Conservation (phyloP, 2,888 invertebrate genomes). For the Conchocele bisecta region DNA sequence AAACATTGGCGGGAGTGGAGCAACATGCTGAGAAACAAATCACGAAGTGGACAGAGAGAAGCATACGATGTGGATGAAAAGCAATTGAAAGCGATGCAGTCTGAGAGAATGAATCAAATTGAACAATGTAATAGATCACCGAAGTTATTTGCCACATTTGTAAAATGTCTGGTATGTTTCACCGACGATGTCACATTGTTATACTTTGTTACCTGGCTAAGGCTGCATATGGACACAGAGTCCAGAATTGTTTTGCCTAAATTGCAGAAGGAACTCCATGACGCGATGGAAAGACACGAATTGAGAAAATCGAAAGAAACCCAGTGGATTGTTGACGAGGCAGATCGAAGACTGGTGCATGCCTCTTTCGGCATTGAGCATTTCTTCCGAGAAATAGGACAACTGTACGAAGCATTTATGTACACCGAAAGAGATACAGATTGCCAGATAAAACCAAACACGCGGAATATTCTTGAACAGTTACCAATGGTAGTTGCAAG, state of each 20-base stretch:
- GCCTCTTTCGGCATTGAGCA: conserved; percentile 29
- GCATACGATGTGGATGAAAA: background rate
- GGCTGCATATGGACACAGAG: background rate
- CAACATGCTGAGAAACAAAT: background rate
- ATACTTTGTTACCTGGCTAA: background rate
- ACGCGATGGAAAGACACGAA: background rate
- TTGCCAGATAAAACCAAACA: background rate
- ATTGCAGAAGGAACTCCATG: background rate
- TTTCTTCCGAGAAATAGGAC: conserved; percentile 33
- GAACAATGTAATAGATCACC: background rate
- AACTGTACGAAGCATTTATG: conserved; percentile 26
- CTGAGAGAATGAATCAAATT: background rate
- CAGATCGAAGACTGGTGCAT: background rate
- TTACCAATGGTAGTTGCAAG: conserved; percentile 20
- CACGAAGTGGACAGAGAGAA: background rate
- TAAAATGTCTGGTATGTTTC: background rate
- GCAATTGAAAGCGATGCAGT: background rate
- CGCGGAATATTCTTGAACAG: background rate
- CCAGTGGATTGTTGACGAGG: background rate
- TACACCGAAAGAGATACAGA: background rate
- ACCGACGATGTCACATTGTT: background rate
- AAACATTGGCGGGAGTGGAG: background rate
- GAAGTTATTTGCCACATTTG: background rate
- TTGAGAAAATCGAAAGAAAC: background rate
- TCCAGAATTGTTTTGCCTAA: background rate